Base-by-base conservation (phyloP, 92 coral and sea anemone genomes). In the Porites rus region DNA sequence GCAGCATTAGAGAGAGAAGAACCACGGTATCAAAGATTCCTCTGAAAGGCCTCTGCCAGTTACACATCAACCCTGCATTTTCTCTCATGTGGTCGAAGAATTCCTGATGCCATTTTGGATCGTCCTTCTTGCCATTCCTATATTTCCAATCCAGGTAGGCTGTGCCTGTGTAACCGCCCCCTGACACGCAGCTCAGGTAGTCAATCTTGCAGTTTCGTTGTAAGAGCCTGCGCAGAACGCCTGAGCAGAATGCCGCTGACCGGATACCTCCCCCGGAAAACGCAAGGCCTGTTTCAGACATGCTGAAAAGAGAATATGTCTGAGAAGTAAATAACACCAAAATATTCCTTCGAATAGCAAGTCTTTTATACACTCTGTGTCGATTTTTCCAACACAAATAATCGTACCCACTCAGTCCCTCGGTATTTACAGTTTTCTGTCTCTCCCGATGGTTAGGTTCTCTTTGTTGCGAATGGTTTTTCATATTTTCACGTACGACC, bases 81-180 rank as follows among this genome's bases (percentile, higher is more conserved):
- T 72, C 73, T 17, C 96, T 75, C 94, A 93, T 84, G 86, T 92
- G 86, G 14, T 91, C 95, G 71, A 93, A 95, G 86, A 91, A 95
- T 46, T 85, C 71, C 75, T 83, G 84, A 73, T 95, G 96, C 98
- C 96, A 93, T 38, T 81, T 71, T 3, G 95, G 93, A 53, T 95
- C 83, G 79, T 95, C 98, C 69, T 53, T 75, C 60, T 81, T 77
- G 31, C 86, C 91, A 83, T 95, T 87, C 70, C 91, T 89, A 73
- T 75, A 95, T 80, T 95, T 95, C 98, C 98, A 95, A 74, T 95
- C 96, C 68, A 93, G 62, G 72, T 95, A 95, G 12, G 98, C 89
- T 5, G 94, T 77, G 65, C 93, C 96, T 17, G 92, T 89, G 76
- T 53, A 89, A 13, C 98, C 98, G 53, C 98, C 98, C 50, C 96